These are phyloP conservation scores for Sphenopsis melanotis DNA, from an alignment of 2,797 vertebrate species.

Conservation along the genomic window DNA sequence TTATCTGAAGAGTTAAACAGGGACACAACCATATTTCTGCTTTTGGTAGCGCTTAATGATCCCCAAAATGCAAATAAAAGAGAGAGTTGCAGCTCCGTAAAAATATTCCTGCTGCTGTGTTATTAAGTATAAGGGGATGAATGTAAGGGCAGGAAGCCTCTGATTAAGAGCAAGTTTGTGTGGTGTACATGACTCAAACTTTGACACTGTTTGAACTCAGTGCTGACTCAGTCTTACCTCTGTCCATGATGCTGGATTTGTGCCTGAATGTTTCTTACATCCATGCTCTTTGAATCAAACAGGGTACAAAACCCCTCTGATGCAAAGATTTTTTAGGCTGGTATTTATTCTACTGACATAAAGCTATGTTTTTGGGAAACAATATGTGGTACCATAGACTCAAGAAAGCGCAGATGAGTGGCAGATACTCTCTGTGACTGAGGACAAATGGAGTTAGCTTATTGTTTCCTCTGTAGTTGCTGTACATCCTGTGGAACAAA, in stretches of 20 bases:
- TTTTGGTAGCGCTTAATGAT: neutral
- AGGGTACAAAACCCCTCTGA: neutral
- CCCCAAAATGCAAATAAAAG: conserved; percentile 1
- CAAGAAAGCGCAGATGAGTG: neutral
- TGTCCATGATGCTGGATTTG: neutral
- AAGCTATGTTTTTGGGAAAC: neutral
- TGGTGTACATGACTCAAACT: neutral
- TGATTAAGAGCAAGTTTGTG: neutral
- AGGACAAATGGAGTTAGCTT: neutral
- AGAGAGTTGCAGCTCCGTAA: neutral
- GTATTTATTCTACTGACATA: neutral
- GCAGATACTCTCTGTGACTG: neutral
- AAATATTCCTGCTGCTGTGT: neutral
- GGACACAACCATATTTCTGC: neutral
- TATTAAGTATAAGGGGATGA: neutral
- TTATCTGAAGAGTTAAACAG: conserved; percentile 7
- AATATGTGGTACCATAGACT: neutral
- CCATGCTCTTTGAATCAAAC: neutral
- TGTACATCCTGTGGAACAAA: neutral
- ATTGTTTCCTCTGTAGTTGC: neutral
- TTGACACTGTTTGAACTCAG: neutral
- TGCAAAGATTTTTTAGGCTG: neutral
- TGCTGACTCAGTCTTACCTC: neutral
- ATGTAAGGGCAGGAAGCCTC: neutral
- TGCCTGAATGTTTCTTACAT: neutral